Base-by-base conservation (phyloP, 2,888 invertebrate species). In the Unio delphinus region DNA sequence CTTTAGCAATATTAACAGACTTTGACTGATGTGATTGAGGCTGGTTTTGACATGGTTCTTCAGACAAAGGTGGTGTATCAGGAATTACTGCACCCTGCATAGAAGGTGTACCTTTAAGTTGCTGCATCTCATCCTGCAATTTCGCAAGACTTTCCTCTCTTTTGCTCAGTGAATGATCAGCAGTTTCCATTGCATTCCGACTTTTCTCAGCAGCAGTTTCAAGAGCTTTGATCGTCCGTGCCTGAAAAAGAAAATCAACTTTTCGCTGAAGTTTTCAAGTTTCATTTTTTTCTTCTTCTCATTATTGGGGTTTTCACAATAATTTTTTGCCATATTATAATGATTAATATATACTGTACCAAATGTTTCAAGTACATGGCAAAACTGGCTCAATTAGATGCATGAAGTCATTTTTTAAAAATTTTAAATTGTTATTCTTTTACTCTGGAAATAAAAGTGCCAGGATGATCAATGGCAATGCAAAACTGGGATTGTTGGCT, bases 141-240 rank as follows among this genome's bases (percentile, higher is more conserved):
- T 69, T 72, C 0, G 72, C 11, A 17, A 84, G 78, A 54, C 74
- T 75, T 18, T 79, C 75, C 67, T 84, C 81, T 59, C 78, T 72
- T 34, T 74, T 76, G 58, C 76, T 75, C 28, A 86, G 73, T 17
- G 81, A 80, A 55, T 76, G 73, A 30, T 81, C 81, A n/a, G 83
- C 82, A 55, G 80, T 84, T 55, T 83, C 81, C 71, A 88, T 80
- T 60, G 85, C 83, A 59, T 75, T 74, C 55, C 76, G 80, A 65
- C 84, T 80, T 68, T 86, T 86, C 23, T 80, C 76, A 28, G 86
- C 73, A 11, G 85, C 76, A 23, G 78, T 68, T 55, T 91, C 90
- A 90, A 96, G 95, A 3, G 82, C 83, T 23, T 72, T 67, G 54
- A 87, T 73, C 6, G 82, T 74, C 23, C 82, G 81, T 45, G 76